phyloP scores from a whole-genome alignment of 2,888 invertebrate genomes.

The Noctuana brunneofusca region DNA sequence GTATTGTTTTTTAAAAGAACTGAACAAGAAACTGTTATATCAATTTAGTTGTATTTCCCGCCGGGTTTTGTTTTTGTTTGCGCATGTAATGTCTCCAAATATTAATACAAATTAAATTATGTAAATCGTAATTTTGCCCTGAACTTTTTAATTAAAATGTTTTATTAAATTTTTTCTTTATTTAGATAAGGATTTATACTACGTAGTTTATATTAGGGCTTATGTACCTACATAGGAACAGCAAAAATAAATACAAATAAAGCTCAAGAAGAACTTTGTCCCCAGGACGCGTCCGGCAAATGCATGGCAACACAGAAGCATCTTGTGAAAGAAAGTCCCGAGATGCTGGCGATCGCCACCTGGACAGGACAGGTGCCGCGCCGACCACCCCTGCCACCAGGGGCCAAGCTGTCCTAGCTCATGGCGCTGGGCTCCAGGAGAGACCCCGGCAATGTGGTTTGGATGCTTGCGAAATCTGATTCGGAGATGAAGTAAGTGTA shows the following conservation, averaged over 20 bases:
- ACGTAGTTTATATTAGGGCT: too few species aligned
- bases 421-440: constrained; percentile 89
- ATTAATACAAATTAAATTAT: too few species aligned
- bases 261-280: background rate
- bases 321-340: constrained; percentile 90
- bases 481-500: constrained; percentile 89
- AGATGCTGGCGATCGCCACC: constrained; percentile 90
- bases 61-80: too few species aligned
- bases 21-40: too few species aligned
- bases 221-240: background rate
- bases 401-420: constrained; percentile 87
- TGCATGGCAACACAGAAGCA: constrained; percentile 78
- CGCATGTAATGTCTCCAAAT: too few species aligned
- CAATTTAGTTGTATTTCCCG: too few species aligned
- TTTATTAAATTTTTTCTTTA: too few species aligned
- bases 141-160: too few species aligned
- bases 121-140: too few species aligned
- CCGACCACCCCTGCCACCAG: constrained; percentile 87
- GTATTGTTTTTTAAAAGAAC: too few species aligned
- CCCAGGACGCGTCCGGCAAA: constrained; percentile 76
- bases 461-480: constrained; percentile 91
- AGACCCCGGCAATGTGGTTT: constrained; percentile 88
- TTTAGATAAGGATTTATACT: too few species aligned
- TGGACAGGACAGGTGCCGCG: constrained; percentile 91
- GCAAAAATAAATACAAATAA: background rate